Base-by-base conservation (phyloP, 2,113 vertebrate genomes). In the Anas platyrhynchos region DNA sequence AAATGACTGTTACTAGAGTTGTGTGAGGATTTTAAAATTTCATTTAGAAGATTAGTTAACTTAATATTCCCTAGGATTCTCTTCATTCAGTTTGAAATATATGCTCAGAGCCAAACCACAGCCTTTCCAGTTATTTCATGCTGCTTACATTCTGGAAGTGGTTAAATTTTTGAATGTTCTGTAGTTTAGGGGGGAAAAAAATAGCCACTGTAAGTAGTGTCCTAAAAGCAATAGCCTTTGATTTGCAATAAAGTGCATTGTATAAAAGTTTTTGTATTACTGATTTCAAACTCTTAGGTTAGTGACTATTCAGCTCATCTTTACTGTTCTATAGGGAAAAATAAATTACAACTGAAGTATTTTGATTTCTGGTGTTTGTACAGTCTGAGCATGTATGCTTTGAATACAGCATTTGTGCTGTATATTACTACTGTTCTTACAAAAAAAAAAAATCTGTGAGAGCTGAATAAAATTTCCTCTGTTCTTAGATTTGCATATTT, bases 321-420 rank as follows among this genome's bases (percentile, higher is more conserved):
- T 82, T 59, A 31, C 38, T 56, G 71, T 22, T 21, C 38, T 7
- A 6, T 4, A 36, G n/a, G 71, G 83, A 75, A 89, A 94, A 96
- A 89, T 93, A 90, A 86, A 41, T 92, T 75, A 8, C 75, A 95
- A 55, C 44, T 56, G 96, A 86, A 89, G 86, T 55, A 18, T 91
- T 97, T 96, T 91, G 93, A 91, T 96, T 95, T 93, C 56, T 86
- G 48, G 50, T 91, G 46, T 66, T 97, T 75, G 78, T 86, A 55
- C 74, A 94, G 88, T 93, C 96, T 58, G 63, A 88, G 56, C 63
- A 78, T 84, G 89, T 27, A 34, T 10, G 20, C 48, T 88, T 65
- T 75, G 81, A 96, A 48, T 50, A 66, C 59, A 72, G 48, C 1
- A 13, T 8, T 87, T 93, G 59, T 83, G 73, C 68, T 94, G 73